Percentiles rank a stretch among this genome's conserved stretches.
Evolutionary conservation across 35 echinoderm and acorn worm species (phyloP).

Genomic region (Patiria miniata): DNA sequence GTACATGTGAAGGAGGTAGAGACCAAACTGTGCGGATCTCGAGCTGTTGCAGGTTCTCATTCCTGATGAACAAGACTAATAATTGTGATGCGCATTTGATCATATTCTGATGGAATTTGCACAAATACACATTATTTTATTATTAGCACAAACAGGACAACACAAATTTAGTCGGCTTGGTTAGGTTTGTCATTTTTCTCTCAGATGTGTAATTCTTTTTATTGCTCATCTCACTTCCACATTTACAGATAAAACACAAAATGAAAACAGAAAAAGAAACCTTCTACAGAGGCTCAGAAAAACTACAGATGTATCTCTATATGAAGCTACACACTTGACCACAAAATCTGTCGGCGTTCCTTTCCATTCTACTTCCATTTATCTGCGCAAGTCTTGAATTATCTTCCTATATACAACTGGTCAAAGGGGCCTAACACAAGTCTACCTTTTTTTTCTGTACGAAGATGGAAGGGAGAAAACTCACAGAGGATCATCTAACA

Average conservation of each 20-base stretch:
- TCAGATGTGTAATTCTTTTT: conserved; percentile 26
- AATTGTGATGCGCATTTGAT: too few relatives aligned
- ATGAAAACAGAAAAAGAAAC: not conserved
- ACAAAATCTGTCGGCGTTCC: not conserved
- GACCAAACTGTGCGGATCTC: too few relatives aligned
- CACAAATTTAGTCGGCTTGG: too few relatives aligned
- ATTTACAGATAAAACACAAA: conserved; percentile 29
- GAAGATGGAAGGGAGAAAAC: not conserved
- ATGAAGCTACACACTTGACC: conserved; percentile 22
- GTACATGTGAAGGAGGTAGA: too few relatives aligned
- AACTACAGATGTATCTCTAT: not conserved
- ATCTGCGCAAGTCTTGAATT: not conserved
- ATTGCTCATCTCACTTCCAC: conserved; percentile 26
- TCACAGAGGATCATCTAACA: not conserved
- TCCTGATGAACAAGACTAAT: too few relatives aligned
- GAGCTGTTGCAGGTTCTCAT: too few relatives aligned
- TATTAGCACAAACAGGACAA: too few relatives aligned
- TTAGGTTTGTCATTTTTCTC: too few relatives aligned
- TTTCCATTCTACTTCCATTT: not conserved
- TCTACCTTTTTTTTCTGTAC: not conserved
- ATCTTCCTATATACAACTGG: conserved; percentile 14
- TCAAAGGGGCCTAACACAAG: not conserved
- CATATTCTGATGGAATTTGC: too few relatives aligned
- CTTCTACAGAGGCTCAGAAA: not conserved
- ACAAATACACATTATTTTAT: too few relatives aligned